Evolutionary conservation across 2,797 vertebrate genomes (phyloP), one percentile per base, ranked within the genome.

Genomic region (Gadopsis bispinosus): DNA sequence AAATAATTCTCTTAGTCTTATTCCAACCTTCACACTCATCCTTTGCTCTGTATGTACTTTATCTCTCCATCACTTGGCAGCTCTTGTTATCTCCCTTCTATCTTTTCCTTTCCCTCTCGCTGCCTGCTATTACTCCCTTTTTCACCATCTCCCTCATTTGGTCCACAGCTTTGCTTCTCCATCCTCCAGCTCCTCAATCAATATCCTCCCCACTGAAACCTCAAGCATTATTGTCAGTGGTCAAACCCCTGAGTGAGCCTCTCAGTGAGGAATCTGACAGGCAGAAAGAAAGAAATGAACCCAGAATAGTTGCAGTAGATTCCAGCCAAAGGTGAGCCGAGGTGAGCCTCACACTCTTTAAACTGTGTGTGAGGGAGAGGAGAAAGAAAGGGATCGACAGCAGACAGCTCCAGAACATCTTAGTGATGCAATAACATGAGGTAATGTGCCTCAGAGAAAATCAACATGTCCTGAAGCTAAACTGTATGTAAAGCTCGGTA

Each of bases 231-330:
- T 12, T 67, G 83, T 84, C 77, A 84, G 77, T 39, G 85, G 84
- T 86, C 83, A 83, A 76, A 80, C 66, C 87, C 77, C 79, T 20
- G 59, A 83, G 64, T 75, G 81, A 84, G 80, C 71, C 71, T 83
- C 83, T 39, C 80, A 14, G 51, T 60, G 56, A 85, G 78, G 75
- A 86, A 88, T 80, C 77, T 84, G 86, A 84, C 88, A 88, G 64
- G 69, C 75, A 77, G 77, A 83, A 43, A 69, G 69, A 79, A 26
- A 54, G 22, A 78, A 79, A 60, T 35, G n/a, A 82, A 71, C 69
- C 47, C 64, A 75, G 73, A 84, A 68, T 75, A 82, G 67, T 88
- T 74, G 69, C 5, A 20, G 72, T 10, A 77, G 76, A 88, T 86
- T 81, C 78, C 75, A 79, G 75, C 50, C 67, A 55, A 63, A 77